A percentile compares a stretch with the other conserved stretches of the same genome.
Evolutionary conservation across 2,797 vertebrate species (phyloP).

Genomic region (Tangara arthus): DNA sequence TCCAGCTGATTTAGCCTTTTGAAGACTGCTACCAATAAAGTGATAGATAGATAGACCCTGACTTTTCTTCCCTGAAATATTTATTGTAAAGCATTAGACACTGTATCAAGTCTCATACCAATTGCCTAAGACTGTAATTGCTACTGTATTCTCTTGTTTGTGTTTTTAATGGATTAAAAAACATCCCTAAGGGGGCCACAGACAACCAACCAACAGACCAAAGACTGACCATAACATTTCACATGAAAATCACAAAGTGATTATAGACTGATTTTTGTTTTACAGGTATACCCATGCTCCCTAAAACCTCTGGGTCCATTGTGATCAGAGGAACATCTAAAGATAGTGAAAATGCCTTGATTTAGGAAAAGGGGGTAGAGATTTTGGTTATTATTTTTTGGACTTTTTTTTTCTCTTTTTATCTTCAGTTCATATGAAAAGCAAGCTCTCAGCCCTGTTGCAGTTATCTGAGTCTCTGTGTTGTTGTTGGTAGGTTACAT

Average conservation of each 20-base stretch:
- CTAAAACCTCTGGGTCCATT: background rate
- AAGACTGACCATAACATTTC: background rate
- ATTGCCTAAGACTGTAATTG: background rate
- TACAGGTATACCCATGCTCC: background rate
- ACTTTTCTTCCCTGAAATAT: slow-evolving; percentile 59
- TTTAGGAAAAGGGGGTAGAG: background rate
- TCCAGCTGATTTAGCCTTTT: slow-evolving; percentile 49
- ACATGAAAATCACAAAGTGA: slow-evolving; percentile 5
- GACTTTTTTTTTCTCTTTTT: background rate
- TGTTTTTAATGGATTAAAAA: background rate
- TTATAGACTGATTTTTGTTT: background rate
- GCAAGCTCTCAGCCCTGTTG: background rate
- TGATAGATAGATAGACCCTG: slow-evolving; percentile 41
- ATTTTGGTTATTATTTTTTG: background rate
- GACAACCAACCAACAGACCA: background rate
- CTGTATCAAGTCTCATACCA: background rate
- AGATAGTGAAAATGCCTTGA: background rate
- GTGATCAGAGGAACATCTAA: background rate
- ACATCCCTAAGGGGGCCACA: background rate
- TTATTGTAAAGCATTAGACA: slow-evolving; percentile 54
- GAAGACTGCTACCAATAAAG: slow-evolving; percentile 36
- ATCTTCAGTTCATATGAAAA: background rate
- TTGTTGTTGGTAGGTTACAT: background rate
- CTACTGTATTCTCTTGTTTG: background rate
- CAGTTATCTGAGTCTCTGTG: background rate